These are phyloP conservation scores for Hylomyscus alleni DNA, from an alignment of 2,797 vertebrate genomes.

Conservation along the genomic window DNA sequence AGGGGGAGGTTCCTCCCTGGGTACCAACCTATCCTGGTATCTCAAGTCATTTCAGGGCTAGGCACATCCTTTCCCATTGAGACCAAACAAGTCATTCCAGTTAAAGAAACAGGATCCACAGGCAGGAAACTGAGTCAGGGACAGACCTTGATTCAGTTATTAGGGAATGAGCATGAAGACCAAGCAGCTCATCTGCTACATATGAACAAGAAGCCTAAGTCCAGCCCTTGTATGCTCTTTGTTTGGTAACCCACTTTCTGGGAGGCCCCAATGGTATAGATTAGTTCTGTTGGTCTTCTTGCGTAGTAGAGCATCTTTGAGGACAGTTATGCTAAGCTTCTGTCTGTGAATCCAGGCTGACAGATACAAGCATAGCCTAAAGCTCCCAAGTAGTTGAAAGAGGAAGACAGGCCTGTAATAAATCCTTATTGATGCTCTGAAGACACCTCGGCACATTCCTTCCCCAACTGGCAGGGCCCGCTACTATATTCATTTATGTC, in stretches of 20 bases:
- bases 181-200: neutral
- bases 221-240: neutral
- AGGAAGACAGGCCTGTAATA: neutral
- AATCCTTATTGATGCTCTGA: neutral
- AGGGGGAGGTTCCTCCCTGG: neutral
- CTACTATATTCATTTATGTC: neutral
- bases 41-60: neutral
- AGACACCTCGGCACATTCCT: neutral
- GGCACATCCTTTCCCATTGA: neutral
- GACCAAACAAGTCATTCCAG: neutral
- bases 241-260: neutral
- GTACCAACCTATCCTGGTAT: neutral
- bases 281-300: neutral
- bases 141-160: neutral
- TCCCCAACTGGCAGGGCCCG: neutral
- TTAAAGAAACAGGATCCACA: neutral
- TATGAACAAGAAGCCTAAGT: neutral
- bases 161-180: neutral
- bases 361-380: neutral
- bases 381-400: neutral
- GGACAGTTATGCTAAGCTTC: neutral
- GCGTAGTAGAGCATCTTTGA: neutral
- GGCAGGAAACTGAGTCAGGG: neutral
- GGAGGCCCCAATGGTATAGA: neutral
- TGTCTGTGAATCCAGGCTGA: neutral